Conservation (phyloP, 23 tunicate genomes). For the Ciona savignyi region DNA sequence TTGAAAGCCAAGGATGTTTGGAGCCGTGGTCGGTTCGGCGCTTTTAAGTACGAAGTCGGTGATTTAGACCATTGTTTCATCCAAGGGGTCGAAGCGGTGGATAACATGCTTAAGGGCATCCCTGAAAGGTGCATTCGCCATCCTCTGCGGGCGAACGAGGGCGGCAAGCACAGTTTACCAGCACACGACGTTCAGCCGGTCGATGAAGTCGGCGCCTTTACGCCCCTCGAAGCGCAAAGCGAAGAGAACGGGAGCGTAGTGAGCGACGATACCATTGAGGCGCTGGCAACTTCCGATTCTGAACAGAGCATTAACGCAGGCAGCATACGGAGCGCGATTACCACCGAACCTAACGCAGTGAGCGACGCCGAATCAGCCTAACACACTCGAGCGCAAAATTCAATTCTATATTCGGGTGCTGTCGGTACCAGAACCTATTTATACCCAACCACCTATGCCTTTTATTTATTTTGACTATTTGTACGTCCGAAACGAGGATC, state of each 20-base stretch:
- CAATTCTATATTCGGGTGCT: no score
- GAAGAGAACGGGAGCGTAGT: slow-evolving; percentile 16
- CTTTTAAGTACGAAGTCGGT: slow-evolving; percentile 76
- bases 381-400: no score
- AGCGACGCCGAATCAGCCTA: slow-evolving; percentile 13
- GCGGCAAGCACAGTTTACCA: not conserved
- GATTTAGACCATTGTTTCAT: slow-evolving; percentile 83
- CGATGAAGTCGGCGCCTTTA: not conserved
- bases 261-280: slow-evolving; percentile 19
- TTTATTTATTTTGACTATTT: no score
- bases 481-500: no score
- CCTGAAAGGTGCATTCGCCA: slow-evolving; percentile 59
- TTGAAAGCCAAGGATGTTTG: slow-evolving; percentile 52
- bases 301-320: slow-evolving; percentile 37
- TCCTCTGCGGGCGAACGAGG: not conserved
- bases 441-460: no score
- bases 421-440: no score
- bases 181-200: slow-evolving; percentile 9
- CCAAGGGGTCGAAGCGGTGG: slow-evolving; percentile 98
- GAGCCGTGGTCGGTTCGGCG: slow-evolving; percentile 89
- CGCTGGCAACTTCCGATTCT: slow-evolving; percentile 10
- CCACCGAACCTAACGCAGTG: slow-evolving; percentile 30
- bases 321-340: slow-evolving; percentile 35
- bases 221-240: not conserved
- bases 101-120: slow-evolving; percentile 55